phyloP scores from a whole-genome alignment of 1,140 invertebrate species.

The Heliconius congener region DNA sequence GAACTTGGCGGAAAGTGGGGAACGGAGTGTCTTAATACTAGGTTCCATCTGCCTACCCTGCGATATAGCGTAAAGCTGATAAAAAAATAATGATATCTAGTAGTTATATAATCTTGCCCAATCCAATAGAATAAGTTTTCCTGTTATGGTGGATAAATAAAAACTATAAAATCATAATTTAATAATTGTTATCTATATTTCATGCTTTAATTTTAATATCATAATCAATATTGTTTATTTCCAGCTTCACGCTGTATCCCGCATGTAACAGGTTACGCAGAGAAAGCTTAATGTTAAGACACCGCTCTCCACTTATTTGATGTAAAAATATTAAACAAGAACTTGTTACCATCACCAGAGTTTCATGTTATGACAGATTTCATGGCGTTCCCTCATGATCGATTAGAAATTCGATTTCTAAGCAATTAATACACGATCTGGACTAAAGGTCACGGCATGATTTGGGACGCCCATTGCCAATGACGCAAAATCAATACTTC shows the following conservation, averaged over 20 bases:
- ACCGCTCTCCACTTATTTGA: not conserved
- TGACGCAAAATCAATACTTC: constrained; percentile 34
- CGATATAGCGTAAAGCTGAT: no score
- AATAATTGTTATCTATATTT: no score
- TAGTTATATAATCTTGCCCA: not conserved
- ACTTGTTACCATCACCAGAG: not conserved
- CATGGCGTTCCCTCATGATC: not conserved
- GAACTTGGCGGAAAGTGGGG: no score
- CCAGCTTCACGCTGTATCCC: no score
- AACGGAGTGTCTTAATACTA: no score
- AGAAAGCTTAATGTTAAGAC: no score
- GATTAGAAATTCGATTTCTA: constrained; percentile 29
- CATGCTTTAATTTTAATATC: no score
- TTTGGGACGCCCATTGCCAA: constrained; percentile 25
- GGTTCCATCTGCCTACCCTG: no score
- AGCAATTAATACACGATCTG: constrained; percentile 34
- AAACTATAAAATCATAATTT: no score
- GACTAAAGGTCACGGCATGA: constrained; percentile 31
- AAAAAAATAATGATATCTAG: not conserved
- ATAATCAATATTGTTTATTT: no score
- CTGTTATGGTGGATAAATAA: not conserved
- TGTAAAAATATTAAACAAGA: not conserved
- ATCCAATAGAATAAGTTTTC: not conserved
- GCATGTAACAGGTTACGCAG: no score
- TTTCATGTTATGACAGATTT: constrained; percentile 14